Percentiles rank a stretch among this genome's conserved stretches.
Evolutionary conservation across 2,797 vertebrate species (phyloP).

Genomic region (Cygnus olor): DNA sequence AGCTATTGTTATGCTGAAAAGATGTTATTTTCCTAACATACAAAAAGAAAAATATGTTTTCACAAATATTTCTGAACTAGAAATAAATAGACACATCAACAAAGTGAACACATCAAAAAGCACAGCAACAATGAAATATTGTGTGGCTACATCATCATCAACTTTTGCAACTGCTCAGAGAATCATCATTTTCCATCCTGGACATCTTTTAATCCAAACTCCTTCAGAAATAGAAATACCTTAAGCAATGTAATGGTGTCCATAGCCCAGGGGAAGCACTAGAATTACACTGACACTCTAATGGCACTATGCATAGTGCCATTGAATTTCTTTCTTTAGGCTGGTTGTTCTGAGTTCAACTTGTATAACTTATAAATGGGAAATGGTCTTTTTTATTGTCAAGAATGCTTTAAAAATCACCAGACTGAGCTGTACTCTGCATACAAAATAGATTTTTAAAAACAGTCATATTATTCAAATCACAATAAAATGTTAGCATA

Average conservation of each 20-base stretch:
- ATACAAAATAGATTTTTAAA: neutral
- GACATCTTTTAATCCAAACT: neutral
- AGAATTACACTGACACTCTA: neutral
- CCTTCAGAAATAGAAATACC: neutral
- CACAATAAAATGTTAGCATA: neutral
- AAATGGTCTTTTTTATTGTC: neutral
- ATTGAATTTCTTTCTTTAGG: neutral
- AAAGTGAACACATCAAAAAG: neutral
- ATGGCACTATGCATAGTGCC: neutral
- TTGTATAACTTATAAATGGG: neutral
- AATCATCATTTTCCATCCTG: neutral
- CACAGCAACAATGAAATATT: neutral
- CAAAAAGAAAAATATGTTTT: neutral
- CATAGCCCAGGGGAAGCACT: neutral
- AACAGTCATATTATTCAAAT: neutral
- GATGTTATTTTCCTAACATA: neutral
- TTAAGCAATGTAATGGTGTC: neutral
- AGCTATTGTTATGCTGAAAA: neutral
- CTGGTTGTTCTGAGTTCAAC: neutral
- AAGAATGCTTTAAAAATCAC: neutral
- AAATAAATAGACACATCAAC: neutral
- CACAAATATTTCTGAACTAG: neutral
- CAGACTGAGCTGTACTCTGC: neutral
- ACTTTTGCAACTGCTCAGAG: neutral
- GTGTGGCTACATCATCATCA: neutral